Base-by-base conservation (phyloP, 2,797 vertebrate genomes). In the Meda fulgida region DNA sequence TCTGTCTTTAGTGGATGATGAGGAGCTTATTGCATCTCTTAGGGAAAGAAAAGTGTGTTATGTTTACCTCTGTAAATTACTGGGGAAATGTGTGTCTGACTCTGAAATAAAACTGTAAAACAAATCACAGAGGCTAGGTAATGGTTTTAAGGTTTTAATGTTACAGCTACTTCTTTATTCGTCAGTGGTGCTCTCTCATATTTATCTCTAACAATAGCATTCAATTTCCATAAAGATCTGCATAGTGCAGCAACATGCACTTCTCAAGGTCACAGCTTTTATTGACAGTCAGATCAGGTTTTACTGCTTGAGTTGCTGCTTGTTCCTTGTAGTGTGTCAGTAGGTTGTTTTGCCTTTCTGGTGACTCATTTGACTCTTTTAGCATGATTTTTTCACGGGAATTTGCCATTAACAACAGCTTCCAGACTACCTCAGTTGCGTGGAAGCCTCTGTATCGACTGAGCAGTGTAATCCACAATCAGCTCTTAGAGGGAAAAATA, bases 271-370 rank as follows among this genome's bases (percentile, higher is more conserved):
- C 73, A 58, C 36, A 26, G 48, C 26, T 38, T 69, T 11, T 58
- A 84, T 70, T 78, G 82, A 78, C 63, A 70, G 29, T 84, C 73
- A 58, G 72, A 58, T 84, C 73, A 84, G 73, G 48, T 78, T 84
- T 78, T 55, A n/a, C 48, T 58, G 13, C 65, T 43, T 60, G 78
- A 70, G 66, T 48, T 70, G 63, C 65, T 34, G 29, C 38, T 76
- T 76, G 60, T 81, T 76, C 65, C 40, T 31, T 83, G 46, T 78
- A 51, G 23, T 63, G 70, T 83, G 36, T 71, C 40, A 72, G 51
- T 48, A n/a, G 53, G 75, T 69, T 75, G 11, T 78, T 71, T 55
- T 7, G 18, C 71, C 75, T 48, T 78, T 67, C 10, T 23, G 78
- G 26, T 40, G 51, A 46, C 6, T 36, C 48, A 60, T 51, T 46